A percentile compares a stretch with the other conserved stretches of the same genome.
Conservation (phyloP, 2,113 vertebrate genomes). For the Cranoglanis bouderius region DNA sequence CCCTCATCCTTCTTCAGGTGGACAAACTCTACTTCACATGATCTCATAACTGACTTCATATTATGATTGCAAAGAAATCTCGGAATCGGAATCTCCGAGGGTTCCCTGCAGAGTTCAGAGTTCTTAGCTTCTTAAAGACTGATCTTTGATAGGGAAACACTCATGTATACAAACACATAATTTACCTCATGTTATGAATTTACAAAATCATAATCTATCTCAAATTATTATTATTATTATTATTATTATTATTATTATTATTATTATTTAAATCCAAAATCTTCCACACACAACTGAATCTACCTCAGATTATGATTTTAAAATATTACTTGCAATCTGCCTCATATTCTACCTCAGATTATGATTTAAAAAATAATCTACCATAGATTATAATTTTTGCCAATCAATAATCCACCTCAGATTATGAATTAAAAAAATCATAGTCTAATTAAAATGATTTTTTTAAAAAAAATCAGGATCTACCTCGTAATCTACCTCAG, state of each 20-base stretch:
- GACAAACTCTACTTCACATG: background rate
- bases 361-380: background rate
- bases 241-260: too few relatives aligned
- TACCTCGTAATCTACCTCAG: background rate
- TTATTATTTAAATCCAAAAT: too few relatives aligned
- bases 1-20: background rate
- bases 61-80: background rate
- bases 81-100: background rate
- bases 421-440: background rate
- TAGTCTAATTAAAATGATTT: background rate
- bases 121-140: background rate
- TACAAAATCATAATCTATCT: background rate
- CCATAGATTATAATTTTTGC: background rate
- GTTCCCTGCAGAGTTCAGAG: background rate
- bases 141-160: background rate
- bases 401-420: background rate
- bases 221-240: background rate
- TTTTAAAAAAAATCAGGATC: background rate
- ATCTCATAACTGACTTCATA: background rate
- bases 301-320: background rate
- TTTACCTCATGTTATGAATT: background rate
- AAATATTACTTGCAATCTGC: too few relatives aligned
- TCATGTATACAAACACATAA: background rate
- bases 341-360: background rate
- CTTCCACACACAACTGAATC: background rate